Conservation (phyloP, 2,113 vertebrate species). For the Corythaixoides concolor region DNA sequence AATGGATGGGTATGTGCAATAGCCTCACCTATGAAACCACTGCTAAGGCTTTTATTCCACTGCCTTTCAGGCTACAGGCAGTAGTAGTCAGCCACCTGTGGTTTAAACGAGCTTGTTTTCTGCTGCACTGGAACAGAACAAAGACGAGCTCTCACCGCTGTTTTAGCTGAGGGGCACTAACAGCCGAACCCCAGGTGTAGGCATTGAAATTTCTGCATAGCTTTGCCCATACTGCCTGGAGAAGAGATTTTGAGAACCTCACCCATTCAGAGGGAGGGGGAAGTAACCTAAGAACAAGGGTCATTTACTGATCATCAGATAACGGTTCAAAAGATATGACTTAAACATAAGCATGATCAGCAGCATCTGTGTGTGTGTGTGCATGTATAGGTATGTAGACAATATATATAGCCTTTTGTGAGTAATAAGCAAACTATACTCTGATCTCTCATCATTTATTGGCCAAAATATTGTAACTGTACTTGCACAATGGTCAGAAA, state of each 20-base stretch:
- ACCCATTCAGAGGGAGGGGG: not conserved
- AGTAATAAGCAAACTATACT: not conserved
- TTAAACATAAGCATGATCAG: not conserved
- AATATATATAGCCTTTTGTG: not conserved
- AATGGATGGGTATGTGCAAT: not conserved
- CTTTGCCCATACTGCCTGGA: not conserved
- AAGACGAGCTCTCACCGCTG: not conserved
- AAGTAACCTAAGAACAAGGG: not conserved
- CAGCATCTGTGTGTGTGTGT: not conserved
- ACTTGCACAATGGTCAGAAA: not conserved
- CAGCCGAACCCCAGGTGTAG: not conserved
- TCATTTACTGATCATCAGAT: not conserved
- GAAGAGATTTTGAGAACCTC: not conserved
- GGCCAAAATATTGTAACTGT: not conserved
- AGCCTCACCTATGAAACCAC: not conserved
- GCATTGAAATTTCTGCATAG: not conserved
- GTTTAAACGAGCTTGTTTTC: slow-evolving; percentile 28
- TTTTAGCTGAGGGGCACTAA: not conserved
- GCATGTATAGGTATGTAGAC: not conserved
- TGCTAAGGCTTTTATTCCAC: not conserved
- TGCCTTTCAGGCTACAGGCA: not conserved
- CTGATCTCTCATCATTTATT: not conserved
- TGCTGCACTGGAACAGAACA: not conserved
- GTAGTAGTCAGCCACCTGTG: not conserved
- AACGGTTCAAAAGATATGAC: not conserved